Base-by-base conservation (phyloP, 2,888 invertebrate species). In the Tinea trinotella region DNA sequence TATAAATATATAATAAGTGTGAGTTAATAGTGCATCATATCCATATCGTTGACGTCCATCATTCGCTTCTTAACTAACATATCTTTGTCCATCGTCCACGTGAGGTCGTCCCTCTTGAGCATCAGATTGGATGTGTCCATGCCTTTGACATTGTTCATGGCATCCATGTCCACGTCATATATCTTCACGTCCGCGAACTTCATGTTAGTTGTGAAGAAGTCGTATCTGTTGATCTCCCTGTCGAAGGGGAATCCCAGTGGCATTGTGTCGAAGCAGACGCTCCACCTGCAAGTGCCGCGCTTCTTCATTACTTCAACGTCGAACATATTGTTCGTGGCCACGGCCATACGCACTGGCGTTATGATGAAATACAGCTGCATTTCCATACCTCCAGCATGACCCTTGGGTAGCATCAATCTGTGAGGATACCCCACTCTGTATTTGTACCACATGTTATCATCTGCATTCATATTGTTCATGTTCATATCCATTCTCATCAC, bases 171-270 rank as follows among this genome's bases (percentile, higher is more conserved):
- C 63, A 88, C 87, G 69, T 91, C 89, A 81, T 85, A 92, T 62
- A 93, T 87, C 62, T 81, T 65, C 53, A 91, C 85, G 66, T 91
- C 91, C 59, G 87, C 73, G 78, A 90, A 89, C 74, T 85, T 88
- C 78, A 90, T 90, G 81, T 93, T 93, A 60, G 85, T 87, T 15
- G 90, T 89, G 65, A 82, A 85, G 88, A 90, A 92, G 59, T 71
- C 65, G 50, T 81, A 76, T 59, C 88, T 78, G 56, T 89, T 82
- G 65, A 92, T 87, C 30, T 78, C 79, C 59, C 92, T 89, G 74
- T 94, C 93, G 82, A 94, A 90, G 60, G 94, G 94, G 87, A 89
- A 94, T 57, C 92, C 92, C 61, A 91, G 83, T 1, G 93, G 88
- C 69, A 88, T 87, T 52, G 82, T 87, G 73, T 93, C 93, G 59